These are phyloP conservation scores for Solen grandis DNA, from an alignment of 1,140 invertebrate species.

Conservation along the genomic window DNA sequence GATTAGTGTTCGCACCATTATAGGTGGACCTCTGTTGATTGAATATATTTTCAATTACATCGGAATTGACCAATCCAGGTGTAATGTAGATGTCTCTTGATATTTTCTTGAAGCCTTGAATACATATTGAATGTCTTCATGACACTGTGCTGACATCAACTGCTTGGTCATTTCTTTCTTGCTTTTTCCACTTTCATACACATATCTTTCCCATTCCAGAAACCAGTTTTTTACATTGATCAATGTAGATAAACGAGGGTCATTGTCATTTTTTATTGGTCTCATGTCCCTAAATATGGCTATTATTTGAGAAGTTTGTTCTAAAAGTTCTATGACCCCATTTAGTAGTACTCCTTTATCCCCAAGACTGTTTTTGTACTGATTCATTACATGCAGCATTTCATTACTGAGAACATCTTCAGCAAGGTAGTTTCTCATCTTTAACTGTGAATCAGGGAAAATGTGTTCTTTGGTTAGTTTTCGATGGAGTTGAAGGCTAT, in stretches of 20 bases:
- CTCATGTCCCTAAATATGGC: conserved; percentile 1
- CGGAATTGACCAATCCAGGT: too few species aligned
- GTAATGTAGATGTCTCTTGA: too few species aligned
- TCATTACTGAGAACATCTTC: too few species aligned
- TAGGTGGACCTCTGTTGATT: too few species aligned
- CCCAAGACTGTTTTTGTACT: conserved; percentile 7
- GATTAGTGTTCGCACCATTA: too few species aligned
- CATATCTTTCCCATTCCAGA: neutral
- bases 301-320: conserved; percentile 1
- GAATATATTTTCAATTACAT: too few species aligned
- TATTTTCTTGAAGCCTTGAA: too few species aligned
- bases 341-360: neutral
- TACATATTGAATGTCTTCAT: too few species aligned
- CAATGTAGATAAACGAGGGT: neutral
- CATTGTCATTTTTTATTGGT: neutral
- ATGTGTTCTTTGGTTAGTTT: conserved; percentile 38
- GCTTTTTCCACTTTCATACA: too few species aligned
- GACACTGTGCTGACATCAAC: too few species aligned
- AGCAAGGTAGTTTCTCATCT: conserved; percentile 35
- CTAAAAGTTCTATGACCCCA: neutral
- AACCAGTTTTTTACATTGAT: neutral
- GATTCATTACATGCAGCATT: conserved; percentile 22
- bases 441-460: neutral
- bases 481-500: too few species aligned
- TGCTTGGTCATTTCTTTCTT: too few species aligned